Evolutionary conservation across 1,140 invertebrate genomes (phyloP).

Genomic region (Homalodisca vitripennis): DNA sequence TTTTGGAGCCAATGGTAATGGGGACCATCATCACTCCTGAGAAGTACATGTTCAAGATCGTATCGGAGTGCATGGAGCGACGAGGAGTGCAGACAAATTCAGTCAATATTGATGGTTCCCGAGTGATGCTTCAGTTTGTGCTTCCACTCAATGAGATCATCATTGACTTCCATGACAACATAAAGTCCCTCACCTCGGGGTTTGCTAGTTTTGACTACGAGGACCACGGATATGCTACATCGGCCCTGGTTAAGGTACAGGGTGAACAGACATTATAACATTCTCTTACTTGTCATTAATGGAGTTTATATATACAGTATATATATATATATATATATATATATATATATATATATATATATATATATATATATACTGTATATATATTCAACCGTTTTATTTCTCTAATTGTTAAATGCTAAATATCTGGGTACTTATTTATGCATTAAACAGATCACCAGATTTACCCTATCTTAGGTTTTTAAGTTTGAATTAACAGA

Average conservation of each 20-base stretch:
- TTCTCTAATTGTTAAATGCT: no score
- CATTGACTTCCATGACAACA: conserved; percentile 89
- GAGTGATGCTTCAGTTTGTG: conserved; percentile 78
- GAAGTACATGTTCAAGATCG: conserved; percentile 65
- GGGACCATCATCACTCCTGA: conserved; percentile 49
- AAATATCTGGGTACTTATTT: no score
- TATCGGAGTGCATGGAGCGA: conserved; percentile 71
- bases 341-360: no score
- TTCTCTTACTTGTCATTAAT: no score
- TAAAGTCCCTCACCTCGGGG: conserved; percentile 89
- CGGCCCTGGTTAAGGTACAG: conserved; percentile 40
- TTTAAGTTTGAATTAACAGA: no score
- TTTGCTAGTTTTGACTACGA: conserved; percentile 99
- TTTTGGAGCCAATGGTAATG: conserved; percentile 83
- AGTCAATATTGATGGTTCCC: conserved; percentile 75
- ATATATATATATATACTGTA: no score
- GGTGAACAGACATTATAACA: no score
- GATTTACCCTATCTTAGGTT: no score
- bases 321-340: no score
- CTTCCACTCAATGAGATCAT: conserved; percentile 93
- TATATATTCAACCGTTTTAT: no score
- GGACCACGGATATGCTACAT: conserved; percentile 52
- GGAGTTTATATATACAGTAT: no score
- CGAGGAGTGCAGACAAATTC: conserved; percentile 74
- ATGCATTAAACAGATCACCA: no score